Evolutionary conservation across 2,888 invertebrate species (phyloP).

Genomic region (Dolomedes plantarius): DNA sequence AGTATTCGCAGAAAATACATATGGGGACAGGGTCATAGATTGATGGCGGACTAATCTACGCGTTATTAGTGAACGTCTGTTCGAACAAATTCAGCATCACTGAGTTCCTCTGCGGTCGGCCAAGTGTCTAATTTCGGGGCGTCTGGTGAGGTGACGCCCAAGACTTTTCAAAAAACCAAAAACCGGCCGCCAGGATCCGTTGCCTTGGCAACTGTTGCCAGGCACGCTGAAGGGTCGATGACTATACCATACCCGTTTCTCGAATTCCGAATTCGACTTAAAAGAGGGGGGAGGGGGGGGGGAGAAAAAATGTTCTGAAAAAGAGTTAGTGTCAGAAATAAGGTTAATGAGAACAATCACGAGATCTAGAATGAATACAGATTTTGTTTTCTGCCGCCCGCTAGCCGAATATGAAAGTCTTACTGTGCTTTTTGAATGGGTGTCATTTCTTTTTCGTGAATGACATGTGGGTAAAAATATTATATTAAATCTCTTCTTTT

Average conservation of each 20-base stretch:
- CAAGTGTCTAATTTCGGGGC: conserved; percentile 45
- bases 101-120: conserved; percentile 14
- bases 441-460: too few species aligned
- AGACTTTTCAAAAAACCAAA: conserved; percentile 18
- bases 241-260: conserved; percentile 27
- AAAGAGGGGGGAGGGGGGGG: not conserved
- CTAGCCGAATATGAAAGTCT: not conserved
- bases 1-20: too few species aligned
- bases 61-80: not conserved
- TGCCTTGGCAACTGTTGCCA: conserved; percentile 29
- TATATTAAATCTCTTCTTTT: too few species aligned
- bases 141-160: conserved; percentile 55
- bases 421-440: too few species aligned
- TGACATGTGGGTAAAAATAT: too few species aligned
- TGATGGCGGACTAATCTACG: too few species aligned
- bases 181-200: conserved; percentile 26
- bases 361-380: not conserved
- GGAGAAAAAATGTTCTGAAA: not conserved
- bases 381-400: not conserved
- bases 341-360: conserved; percentile 9
- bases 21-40: too few species aligned
- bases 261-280: conserved; percentile 15
- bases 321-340: not conserved
- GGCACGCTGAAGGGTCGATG: conserved; percentile 21
- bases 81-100: not conserved